Conservation (phyloP, 1,140 invertebrate genomes). For the Bombus polaris region DNA sequence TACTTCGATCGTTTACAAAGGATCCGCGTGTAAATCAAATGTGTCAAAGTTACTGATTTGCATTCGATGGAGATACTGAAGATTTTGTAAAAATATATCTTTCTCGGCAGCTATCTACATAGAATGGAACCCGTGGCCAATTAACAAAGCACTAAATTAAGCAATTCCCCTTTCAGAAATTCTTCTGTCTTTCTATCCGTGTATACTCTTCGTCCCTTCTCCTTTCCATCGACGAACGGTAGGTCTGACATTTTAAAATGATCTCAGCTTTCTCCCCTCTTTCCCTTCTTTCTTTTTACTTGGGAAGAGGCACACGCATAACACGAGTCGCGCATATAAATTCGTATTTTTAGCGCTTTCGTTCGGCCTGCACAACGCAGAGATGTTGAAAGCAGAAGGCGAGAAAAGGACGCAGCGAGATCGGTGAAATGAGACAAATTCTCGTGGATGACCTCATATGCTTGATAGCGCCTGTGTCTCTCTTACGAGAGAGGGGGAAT, state of each 20-base stretch:
- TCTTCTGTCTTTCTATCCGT: neutral
- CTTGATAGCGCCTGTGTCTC: neutral
- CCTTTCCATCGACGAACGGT: neutral
- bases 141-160: neutral
- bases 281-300: neutral
- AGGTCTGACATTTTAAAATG: constrained; percentile 38
- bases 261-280: constrained; percentile 26
- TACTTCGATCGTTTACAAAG: no score
- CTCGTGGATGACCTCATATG: constrained; percentile 71
- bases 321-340: constrained; percentile 37
- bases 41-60: no score
- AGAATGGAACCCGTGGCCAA: no score
- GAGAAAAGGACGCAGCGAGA: constrained; percentile 26
- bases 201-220: neutral
- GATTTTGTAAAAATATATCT: no score
- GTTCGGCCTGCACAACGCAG: neutral
- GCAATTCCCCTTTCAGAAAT: no score
- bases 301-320: constrained; percentile 1
- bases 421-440: constrained; percentile 75
- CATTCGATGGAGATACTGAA: no score
- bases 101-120: no score
- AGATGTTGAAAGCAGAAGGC: constrained; percentile 30
- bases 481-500: neutral
- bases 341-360: constrained; percentile 61
- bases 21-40: no score